Evolutionary conservation across 2,113 vertebrate species (phyloP).

Genomic region (Istiophorus platypterus): DNA sequence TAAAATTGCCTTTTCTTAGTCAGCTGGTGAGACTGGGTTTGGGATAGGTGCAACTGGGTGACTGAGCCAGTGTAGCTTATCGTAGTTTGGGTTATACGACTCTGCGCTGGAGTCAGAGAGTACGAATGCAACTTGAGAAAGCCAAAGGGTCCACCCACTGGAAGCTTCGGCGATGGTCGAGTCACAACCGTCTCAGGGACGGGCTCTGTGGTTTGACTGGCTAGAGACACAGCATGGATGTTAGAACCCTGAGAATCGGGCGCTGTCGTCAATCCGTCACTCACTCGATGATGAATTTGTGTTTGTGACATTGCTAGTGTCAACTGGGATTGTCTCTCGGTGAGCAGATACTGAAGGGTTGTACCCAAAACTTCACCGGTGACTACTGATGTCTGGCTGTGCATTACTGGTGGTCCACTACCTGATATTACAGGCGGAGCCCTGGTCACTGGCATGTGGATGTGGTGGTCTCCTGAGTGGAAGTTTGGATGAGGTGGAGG

Average conservation of each 20-base stretch:
- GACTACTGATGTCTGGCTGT: not conserved
- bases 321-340: constrained; percentile 9
- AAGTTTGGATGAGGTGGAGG: constrained; percentile 56
- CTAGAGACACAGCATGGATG: not conserved
- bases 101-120: constrained; percentile 1
- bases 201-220: constrained; percentile 1
- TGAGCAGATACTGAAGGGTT: constrained; percentile 1
- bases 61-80: not conserved
- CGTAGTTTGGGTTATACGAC: not conserved
- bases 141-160: not conserved
- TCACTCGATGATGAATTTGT: constrained; percentile 18
- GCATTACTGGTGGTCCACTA: constrained; percentile 3
- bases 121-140: constrained; percentile 20
- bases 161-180: not conserved
- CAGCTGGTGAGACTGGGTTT: not conserved
- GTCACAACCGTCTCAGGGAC: not conserved
- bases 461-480: constrained; percentile 18
- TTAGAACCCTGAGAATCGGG: not conserved
- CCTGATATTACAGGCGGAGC: constrained; percentile 21
- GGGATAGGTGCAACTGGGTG: not conserved
- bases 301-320: not conserved
- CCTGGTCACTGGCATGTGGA: not conserved
- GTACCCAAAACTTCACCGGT: not conserved
- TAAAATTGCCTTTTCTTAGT: not conserved
- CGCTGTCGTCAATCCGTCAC: not conserved